Percentiles rank a stretch among this genome's conserved stretches.
Evolutionary conservation across 1,140 invertebrate species (phyloP).

Genomic region (Drosophila malerkotliana): DNA sequence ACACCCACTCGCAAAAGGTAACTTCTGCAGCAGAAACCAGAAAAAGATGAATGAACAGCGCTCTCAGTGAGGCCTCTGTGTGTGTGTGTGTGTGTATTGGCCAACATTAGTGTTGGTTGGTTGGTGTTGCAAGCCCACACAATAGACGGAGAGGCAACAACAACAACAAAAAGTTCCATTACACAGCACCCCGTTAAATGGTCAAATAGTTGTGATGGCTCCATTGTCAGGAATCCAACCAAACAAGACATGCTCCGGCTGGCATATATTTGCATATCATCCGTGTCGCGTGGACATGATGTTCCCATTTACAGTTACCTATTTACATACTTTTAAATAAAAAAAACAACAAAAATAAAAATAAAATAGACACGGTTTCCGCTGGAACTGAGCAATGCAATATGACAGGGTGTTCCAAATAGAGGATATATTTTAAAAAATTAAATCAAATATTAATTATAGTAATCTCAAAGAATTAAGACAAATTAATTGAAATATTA

Average conservation of each 20-base stretch:
- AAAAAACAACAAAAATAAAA: conserved; percentile 40
- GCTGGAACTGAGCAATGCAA: conserved; percentile 12
- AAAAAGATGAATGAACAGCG: conserved; percentile 64
- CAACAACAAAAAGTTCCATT: conserved; percentile 46
- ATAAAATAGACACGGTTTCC: conserved; percentile 35
- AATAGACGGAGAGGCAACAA: conserved; percentile 42
- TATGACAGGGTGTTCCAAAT: neutral
- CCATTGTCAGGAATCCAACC: conserved; percentile 6
- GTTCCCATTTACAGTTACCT: conserved; percentile 33
- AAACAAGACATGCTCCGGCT: neutral
- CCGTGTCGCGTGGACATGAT: conserved; percentile 38
- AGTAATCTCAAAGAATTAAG: too few relatives aligned
- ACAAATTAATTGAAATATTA: too few relatives aligned
- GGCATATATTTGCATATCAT: conserved; percentile 37
- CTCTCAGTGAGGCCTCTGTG: conserved; percentile 12
- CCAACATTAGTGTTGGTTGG: conserved; percentile 1
- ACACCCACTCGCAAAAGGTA: conserved; percentile 16
- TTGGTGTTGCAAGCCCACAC: conserved; percentile 34
- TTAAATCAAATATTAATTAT: too few relatives aligned
- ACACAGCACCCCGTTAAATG: conserved; percentile 39
- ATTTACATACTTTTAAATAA: conserved; percentile 38
- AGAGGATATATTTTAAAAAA: too few relatives aligned
- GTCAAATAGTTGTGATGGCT: conserved; percentile 40
- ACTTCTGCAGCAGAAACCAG: conserved; percentile 40
- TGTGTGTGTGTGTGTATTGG: conserved; percentile 21